phyloP scores from a whole-genome alignment of 2,888 invertebrate genomes.

The Trichogramma dendrolimi region DNA sequence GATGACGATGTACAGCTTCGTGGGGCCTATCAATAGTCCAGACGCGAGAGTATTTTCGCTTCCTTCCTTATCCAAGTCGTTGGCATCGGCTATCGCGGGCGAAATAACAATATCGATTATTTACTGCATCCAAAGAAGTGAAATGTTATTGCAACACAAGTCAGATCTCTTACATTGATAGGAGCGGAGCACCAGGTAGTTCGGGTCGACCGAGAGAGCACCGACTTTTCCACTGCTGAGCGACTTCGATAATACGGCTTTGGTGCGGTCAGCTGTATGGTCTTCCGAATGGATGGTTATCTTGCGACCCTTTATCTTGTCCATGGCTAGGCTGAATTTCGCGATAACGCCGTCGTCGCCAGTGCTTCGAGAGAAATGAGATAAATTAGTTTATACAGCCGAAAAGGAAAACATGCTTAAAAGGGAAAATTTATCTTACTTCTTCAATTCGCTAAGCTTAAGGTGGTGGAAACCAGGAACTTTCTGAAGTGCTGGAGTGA shows the following conservation, averaged over 20 bases:
- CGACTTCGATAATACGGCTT: constrained; percentile 65
- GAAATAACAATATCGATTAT: constrained; percentile 29
- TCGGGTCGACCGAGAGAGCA: constrained; percentile 75
- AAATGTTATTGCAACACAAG: not conserved
- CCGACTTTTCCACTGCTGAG: constrained; percentile 73
- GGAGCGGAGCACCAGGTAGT: constrained; percentile 70
- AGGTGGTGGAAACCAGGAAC: constrained; percentile 72
- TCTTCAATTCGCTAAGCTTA: constrained; percentile 65
- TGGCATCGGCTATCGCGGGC: constrained; percentile 52
- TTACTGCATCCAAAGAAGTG: not conserved
- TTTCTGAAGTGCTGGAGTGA: constrained; percentile 59
- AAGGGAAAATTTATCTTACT: constrained; percentile 47
- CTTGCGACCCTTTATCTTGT: constrained; percentile 56
- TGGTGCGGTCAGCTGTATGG: constrained; percentile 47
- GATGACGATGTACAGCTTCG: constrained; percentile 76
- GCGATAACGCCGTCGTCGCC: constrained; percentile 67
- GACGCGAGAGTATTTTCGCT: constrained; percentile 34
- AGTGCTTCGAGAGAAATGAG: constrained; percentile 1
- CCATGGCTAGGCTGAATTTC: constrained; percentile 70
- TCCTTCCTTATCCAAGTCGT: constrained; percentile 36
- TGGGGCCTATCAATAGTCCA: constrained; percentile 64
- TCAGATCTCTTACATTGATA: constrained; percentile 59
- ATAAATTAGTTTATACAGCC: not conserved
- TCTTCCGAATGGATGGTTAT: constrained; percentile 35
- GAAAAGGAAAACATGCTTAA: not conserved